A percentile compares a stretch with the other conserved stretches of the same genome.
Evolutionary conservation across 2,113 vertebrate genomes (phyloP).

Genomic region (Holacanthus passer): DNA sequence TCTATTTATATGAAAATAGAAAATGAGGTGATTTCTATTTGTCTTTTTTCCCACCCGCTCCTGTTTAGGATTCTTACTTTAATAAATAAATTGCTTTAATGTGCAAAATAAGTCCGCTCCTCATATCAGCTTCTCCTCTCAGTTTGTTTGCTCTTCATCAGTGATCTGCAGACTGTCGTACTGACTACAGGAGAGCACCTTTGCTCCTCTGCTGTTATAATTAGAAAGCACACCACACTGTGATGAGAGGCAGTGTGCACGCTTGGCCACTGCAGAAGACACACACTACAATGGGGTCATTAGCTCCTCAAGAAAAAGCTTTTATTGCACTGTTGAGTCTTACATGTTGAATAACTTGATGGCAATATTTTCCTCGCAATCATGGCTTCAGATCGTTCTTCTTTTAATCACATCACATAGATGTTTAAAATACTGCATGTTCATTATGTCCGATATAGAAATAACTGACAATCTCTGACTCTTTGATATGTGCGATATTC

Average conservation of each 20-base stretch:
- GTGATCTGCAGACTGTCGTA: not conserved
- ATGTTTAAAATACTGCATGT: too few species aligned
- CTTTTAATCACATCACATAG: too few species aligned
- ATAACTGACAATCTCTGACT: not conserved
- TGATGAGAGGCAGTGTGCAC: not conserved
- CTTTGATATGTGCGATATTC: not conserved
- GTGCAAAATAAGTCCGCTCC: too few species aligned
- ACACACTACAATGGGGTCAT: not conserved
- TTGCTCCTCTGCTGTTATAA: conserved; percentile 17
- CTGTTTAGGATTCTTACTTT: not conserved
- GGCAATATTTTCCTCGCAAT: not conserved
- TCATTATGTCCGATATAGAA: not conserved
- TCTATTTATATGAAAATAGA: not conserved
- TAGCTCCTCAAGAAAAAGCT: not conserved
- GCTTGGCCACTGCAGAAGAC: not conserved
- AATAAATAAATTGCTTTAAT: too few species aligned
- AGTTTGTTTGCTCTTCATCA: conserved; percentile 14
- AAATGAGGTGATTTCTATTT: not conserved
- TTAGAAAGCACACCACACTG: not conserved
- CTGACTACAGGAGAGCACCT: not conserved
- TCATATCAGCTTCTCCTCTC: not conserved
- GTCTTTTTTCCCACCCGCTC: not conserved
- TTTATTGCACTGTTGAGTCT: not conserved
- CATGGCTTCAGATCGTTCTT: not conserved
- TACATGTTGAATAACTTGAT: not conserved